Conservation (phyloP, 2,113 vertebrate genomes). For the Ifrita kowaldi region DNA sequence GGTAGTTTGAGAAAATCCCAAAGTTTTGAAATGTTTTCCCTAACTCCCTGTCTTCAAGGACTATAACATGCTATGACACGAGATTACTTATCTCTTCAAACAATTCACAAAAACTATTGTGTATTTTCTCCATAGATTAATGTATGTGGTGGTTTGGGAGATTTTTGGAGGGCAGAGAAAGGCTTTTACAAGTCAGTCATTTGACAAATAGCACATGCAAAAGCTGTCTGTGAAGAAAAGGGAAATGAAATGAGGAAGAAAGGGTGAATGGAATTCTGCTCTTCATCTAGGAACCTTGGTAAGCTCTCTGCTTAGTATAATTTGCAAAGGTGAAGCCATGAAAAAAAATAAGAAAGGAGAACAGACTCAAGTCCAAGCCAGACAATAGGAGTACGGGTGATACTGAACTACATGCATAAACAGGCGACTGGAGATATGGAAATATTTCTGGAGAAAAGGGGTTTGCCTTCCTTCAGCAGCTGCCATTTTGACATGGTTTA, state of each 20-base stretch:
- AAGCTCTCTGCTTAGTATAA: not conserved
- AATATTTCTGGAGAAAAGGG: not conserved
- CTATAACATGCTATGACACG: not conserved
- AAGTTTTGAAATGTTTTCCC: not conserved
- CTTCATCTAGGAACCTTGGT: not conserved
- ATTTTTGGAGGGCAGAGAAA: not conserved
- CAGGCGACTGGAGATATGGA: not conserved
- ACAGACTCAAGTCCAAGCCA: not conserved
- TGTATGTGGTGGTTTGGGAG: not conserved
- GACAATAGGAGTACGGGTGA: not conserved
- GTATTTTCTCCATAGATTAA: constrained; percentile 1
- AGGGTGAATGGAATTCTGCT: not conserved
- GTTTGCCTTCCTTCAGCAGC: constrained; percentile 5
- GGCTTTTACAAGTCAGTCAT: not conserved
- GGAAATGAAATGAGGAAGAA: not conserved
- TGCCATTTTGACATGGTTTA: not conserved
- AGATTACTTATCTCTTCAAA: not conserved
- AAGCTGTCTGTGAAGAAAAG: not conserved
- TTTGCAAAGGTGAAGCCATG: not conserved
- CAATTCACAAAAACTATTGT: not conserved
- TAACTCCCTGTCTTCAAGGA: not conserved
- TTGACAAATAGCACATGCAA: not conserved
- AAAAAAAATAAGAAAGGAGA: not conserved
- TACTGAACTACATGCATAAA: not conserved
- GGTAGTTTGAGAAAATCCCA: not conserved